Percentiles rank a stretch among this genome's conserved stretches.
Evolutionary conservation across 2,888 invertebrate species (phyloP).

Genomic region (Mycogona germanica): DNA sequence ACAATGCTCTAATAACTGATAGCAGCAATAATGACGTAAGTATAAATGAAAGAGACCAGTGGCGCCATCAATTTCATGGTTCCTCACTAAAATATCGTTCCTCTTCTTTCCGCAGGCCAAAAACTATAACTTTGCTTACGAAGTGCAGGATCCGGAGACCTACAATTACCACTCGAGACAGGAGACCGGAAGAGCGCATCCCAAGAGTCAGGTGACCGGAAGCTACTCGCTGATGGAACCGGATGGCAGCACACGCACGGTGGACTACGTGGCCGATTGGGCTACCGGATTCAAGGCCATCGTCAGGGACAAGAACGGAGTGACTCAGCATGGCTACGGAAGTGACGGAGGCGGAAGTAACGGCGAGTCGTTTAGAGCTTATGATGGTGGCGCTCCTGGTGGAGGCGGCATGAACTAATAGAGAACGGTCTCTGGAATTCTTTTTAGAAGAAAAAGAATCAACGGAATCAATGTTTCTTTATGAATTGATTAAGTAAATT

Average conservation of each 20-base stretch:
- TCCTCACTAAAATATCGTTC: too few species aligned
- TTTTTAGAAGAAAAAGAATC: too few species aligned
- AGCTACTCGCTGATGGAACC: constrained; percentile 61
- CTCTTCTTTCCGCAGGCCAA: constrained; percentile 42
- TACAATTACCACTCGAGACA: constrained; percentile 60
- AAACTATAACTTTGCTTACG: constrained; percentile 62
- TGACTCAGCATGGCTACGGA: constrained; percentile 14
- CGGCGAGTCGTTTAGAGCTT: neutral
- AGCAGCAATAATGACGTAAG: too few species aligned
- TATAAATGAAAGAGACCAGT: too few species aligned
- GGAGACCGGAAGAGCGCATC: constrained; percentile 49
- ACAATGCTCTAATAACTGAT: too few species aligned
- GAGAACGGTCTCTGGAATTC: too few species aligned
- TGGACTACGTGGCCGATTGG: constrained; percentile 49
- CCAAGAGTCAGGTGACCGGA: constrained; percentile 53
- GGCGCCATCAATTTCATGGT: too few species aligned
- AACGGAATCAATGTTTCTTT: too few species aligned
- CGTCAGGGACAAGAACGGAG: constrained; percentile 16
- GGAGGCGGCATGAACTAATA: too few species aligned
- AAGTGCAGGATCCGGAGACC: constrained; percentile 57
- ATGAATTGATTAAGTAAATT: too few species aligned
- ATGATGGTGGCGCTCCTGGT: constrained; percentile 5
- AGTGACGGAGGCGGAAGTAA: neutral
- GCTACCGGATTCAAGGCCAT: constrained; percentile 20
- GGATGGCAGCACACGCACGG: constrained; percentile 57